phyloP scores from a whole-genome alignment of 2,113 vertebrate genomes.

The Procavia capensis region DNA sequence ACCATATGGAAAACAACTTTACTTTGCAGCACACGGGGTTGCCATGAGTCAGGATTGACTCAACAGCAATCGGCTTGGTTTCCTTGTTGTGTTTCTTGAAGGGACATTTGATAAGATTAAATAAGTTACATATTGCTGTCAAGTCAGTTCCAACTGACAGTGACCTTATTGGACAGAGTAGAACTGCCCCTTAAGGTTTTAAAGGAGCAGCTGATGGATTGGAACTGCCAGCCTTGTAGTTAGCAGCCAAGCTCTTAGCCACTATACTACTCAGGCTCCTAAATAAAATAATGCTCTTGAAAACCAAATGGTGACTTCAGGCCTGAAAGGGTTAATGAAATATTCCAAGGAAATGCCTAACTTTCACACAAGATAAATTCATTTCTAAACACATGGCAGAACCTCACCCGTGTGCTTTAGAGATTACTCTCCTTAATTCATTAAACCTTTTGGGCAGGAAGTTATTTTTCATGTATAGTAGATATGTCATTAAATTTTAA shows the following conservation, averaged over 20 bases:
- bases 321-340: conserved; percentile 42
- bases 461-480: not conserved
- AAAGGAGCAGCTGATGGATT: too few species aligned
- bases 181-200: too few species aligned
- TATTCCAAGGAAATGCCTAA: conserved; percentile 3
- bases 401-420: not conserved
- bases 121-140: not conserved
- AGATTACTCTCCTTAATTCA: not conserved
- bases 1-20: too few species aligned
- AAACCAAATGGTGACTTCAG: not conserved
- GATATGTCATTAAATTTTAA: conserved; percentile 25
- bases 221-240: too few species aligned
- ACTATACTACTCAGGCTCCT: not conserved
- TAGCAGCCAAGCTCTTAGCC: too few species aligned
- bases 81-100: not conserved
- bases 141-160: too few species aligned
- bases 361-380: not conserved
- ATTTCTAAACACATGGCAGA: not conserved
- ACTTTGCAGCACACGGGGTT: too few species aligned
- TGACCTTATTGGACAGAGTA: too few species aligned
- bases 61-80: not conserved
- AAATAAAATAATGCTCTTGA: conserved; percentile 24
- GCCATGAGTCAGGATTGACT: too few species aligned
- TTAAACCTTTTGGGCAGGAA: conserved; percentile 13
- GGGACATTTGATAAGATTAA: conserved; percentile 19